Base-by-base conservation (phyloP, 2,113 vertebrate species). In the Gasterosteus nipponicus region DNA sequence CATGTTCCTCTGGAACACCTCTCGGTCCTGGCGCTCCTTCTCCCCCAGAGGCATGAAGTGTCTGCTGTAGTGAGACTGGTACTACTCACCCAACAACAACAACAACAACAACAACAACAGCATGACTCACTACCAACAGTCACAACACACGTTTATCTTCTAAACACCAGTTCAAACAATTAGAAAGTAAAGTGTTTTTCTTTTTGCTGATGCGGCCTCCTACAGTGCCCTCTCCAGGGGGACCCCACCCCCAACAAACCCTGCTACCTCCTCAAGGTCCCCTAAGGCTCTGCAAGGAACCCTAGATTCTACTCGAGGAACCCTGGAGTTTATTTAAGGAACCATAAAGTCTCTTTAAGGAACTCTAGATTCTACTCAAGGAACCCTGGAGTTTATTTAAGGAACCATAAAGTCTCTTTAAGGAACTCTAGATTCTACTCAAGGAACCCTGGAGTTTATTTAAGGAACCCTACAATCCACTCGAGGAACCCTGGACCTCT, bases 1-100 rank as follows among this genome's bases (percentile, higher is more conserved):
- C 97, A 98, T 99, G 93, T 98, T 99, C 91, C 97, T 96, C 91
- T 98, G 96, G 89, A 98, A 98, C 83, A 98, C 94, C 89, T 98
- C 97, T 54, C 97, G 94, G 77, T 98, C 97, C 92, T 99, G 97
- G 10, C 97, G 95, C 83, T 97, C 96, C 91, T 96, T 95, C 22
- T 95, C 96, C 12, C 96, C 95, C 86, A 95, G 93, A 42, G 95
- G 92, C 94, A 99, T 97, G 93, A 98, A 99, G 94, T 99, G 97
- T 46, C 96, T 96, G 89, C 97, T 97, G 91, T 98, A 99, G 93
- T 96, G 96, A 79, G 96, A 95, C 91, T 98, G 97, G 80, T 98
- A 97, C 97, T 99, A 82, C 56, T 46, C 18, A 5, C n/a, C 56
- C 65, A 67, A 53, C 46, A 26, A 53, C 18, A 54, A 54, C 8